Evolutionary conservation across 2,113 vertebrate species (phyloP).

Genomic region (Vulpes vulpes): DNA sequence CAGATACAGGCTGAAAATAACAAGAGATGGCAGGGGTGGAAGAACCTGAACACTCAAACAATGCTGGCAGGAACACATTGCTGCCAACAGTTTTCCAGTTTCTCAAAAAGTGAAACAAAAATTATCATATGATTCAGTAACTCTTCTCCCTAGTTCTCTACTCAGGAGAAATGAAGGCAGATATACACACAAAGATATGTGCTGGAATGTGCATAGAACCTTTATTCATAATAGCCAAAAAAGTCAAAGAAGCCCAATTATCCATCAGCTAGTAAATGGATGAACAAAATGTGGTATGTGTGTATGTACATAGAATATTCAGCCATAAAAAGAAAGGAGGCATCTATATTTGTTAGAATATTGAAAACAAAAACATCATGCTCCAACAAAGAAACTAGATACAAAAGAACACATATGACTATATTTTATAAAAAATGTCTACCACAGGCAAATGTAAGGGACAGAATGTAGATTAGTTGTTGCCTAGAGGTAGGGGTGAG

Average conservation of each 20-base stretch:
- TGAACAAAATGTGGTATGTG: not conserved
- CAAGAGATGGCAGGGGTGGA: not conserved
- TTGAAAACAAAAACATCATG: not conserved
- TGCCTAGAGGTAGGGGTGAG: not conserved
- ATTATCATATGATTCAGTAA: not conserved
- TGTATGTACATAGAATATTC: not conserved
- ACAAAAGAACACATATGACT: not conserved
- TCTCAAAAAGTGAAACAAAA: not conserved
- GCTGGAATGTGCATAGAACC: not conserved
- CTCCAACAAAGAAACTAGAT: not conserved
- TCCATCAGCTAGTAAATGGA: not conserved
- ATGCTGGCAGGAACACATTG: not conserved
- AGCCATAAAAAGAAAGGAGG: not conserved
- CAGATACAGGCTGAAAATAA: not conserved
- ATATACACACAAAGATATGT: not conserved
- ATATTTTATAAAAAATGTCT: not conserved
- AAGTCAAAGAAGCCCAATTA: not conserved
- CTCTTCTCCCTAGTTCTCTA: not conserved
- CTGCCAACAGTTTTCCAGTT: not conserved
- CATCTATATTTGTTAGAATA: not conserved
- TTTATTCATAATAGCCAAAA: not conserved
- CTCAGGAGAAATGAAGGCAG: not conserved
- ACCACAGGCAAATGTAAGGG: not conserved
- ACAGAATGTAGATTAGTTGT: not conserved
- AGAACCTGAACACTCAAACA: not conserved